Conservation (phyloP, 1,140 invertebrate species). For the Zaprionus inermis region DNA sequence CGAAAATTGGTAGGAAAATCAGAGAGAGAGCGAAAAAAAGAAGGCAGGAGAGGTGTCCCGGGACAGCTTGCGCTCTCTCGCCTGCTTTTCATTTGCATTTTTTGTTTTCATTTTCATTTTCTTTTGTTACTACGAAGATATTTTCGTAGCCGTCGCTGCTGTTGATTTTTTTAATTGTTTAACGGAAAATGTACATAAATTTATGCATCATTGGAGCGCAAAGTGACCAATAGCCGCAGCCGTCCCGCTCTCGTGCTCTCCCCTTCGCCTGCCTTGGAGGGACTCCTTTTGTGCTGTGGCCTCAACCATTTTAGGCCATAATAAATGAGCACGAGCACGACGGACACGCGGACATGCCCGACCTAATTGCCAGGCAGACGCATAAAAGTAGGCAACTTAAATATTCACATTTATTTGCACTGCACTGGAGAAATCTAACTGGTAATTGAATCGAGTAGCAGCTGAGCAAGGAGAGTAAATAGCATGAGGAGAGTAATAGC, state of each 20-base stretch:
- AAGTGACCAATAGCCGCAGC: slow-evolving; percentile 25
- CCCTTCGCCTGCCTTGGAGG: too few relatives aligned
- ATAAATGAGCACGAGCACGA: slow-evolving; percentile 40
- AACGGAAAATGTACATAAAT: slow-evolving; percentile 55
- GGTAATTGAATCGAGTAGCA: not conserved
- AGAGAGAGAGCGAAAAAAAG: not conserved
- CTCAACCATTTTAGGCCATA: slow-evolving; percentile 35
- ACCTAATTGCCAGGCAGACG: slow-evolving; percentile 33
- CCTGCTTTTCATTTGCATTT: slow-evolving; percentile 35
- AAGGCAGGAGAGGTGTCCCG: not conserved
- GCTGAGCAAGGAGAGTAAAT: not conserved
- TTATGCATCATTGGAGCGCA: slow-evolving; percentile 49
- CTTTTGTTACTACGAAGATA: slow-evolving; percentile 13
- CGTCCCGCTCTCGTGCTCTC: not conserved
- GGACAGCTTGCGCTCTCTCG: not conserved
- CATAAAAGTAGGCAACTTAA: slow-evolving; percentile 51
- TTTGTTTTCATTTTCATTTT: slow-evolving; percentile 7
- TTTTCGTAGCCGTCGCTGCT: not conserved
- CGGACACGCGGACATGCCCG: slow-evolving; percentile 22
- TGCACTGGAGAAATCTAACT: slow-evolving; percentile 26
- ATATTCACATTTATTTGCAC: slow-evolving; percentile 33
- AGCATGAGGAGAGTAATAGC: not conserved
- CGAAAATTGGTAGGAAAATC: not conserved
- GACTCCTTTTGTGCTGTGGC: slow-evolving; percentile 24
- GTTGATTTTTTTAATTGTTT: slow-evolving; percentile 49